phyloP scores from a whole-genome alignment of 2,888 invertebrate species.

The Dendrolimus pini region DNA sequence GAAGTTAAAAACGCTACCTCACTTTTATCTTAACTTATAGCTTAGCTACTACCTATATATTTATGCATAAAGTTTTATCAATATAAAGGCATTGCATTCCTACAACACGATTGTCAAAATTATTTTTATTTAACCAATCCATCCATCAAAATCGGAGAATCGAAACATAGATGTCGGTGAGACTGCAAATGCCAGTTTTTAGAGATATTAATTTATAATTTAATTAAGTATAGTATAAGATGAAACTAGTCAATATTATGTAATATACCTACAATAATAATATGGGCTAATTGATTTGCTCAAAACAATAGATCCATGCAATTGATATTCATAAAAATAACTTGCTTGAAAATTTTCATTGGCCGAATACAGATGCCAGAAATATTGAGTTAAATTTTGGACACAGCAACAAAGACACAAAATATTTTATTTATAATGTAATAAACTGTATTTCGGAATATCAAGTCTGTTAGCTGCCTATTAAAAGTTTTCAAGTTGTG shows the following conservation, averaged over 20 bases:
- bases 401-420: no score
- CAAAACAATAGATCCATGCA: conserved; percentile 27
- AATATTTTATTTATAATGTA: no score
- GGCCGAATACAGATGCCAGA: neutral
- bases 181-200: conserved; percentile 70
- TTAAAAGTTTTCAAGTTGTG: conserved; percentile 28
- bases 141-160: conserved; percentile 9
- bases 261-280: conserved; percentile 39
- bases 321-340: conserved; percentile 1
- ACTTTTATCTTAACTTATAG: conserved; percentile 68
- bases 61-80: conserved; percentile 13
- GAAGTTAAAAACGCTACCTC: conserved; percentile 75
- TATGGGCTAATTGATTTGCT: conserved; percentile 50
- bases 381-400: no score
- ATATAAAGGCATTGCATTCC: conserved; percentile 8
- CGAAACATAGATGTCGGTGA: conserved; percentile 41
- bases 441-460: neutral
- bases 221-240: conserved; percentile 52
- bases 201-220: conserved; percentile 43
- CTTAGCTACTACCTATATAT: conserved; percentile 57
- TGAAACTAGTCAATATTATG: conserved; percentile 58
- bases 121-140: no score
- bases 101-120: no score
- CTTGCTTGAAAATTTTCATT: conserved; percentile 10
- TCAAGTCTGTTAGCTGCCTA: neutral